Conservation (phyloP, 37 sponge, comb jelly and placozoan genomes). For the Hexactinellida sp. region DNA sequence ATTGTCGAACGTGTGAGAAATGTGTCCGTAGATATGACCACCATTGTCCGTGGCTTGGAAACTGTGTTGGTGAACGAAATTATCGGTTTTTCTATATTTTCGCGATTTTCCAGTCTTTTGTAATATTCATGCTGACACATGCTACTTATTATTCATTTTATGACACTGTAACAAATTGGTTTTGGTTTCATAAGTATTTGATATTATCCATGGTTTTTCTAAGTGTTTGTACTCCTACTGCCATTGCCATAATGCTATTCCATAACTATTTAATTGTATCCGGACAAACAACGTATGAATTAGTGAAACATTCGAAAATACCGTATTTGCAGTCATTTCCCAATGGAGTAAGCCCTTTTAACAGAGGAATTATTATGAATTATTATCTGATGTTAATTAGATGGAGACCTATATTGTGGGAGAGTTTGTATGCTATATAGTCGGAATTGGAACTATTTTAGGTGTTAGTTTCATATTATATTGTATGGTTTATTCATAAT, state of each 20-base stretch:
- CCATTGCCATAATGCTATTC: neutral
- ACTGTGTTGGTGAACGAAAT: constrained; percentile 3
- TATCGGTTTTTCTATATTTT: neutral
- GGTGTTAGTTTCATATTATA: neutral
- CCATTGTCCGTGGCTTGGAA: constrained; percentile 11
- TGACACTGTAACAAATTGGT: constrained; percentile 10
- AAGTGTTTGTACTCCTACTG: neutral
- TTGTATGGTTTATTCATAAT: neutral
- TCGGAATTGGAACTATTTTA: neutral
- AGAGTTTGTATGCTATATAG: neutral
- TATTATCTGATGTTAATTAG: neutral
- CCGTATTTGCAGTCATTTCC: neutral
- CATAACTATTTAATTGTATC: neutral
- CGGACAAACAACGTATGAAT: neutral
- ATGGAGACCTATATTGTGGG: neutral
- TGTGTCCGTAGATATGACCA: constrained; percentile 13
- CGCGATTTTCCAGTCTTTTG: neutral
- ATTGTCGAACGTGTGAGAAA: neutral
- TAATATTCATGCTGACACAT: neutral
- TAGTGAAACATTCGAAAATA: neutral
- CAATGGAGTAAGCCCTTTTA: neutral
- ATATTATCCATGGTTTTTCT: neutral
- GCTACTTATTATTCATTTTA: neutral
- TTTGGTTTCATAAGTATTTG: neutral
- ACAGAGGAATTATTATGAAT: neutral